Evolutionary conservation across 2,888 invertebrate genomes (phyloP), one percentile per base, ranked within the genome.

Genomic region (Acronicta aceris): DNA sequence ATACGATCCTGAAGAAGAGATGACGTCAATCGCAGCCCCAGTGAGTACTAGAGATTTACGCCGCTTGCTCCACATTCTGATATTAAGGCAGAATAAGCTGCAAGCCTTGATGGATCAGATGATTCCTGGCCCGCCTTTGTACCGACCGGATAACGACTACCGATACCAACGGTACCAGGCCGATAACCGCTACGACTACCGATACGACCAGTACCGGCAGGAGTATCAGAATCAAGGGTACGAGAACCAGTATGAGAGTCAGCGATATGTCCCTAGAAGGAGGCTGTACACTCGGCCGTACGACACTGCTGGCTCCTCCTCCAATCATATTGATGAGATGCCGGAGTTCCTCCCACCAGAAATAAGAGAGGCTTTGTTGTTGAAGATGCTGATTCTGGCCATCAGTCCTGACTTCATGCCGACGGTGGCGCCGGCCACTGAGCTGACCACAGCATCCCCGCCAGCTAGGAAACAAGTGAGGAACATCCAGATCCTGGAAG

Each of bases 31-130:
- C 46, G 95, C 96, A 49, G 95, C 97, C 10, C 97, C 97, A 8
- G 95, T 97, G 2, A 97, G 97, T 79, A 96, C 96, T 1, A 95
- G 96, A 78, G 97, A 97, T 81, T 96, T 97, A 64, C 96, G 96
- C 80, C 93, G 96, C 49, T 87, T 97, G 42, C 89, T 97, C 7
- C 96, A 96, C 67, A 95, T 96, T 82, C 89, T 97, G 58, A 95
- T 97, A 40, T 83, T 96, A 33, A 91, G 97, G 51, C 97, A 97
- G 86, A 95, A 94, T 74, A 91, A 95, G 46, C 80, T 96, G 70
- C 96, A 96, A 84, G 90, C 92, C 43, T 84, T 96, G 16, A 95
- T 95, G 92, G 95, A 95, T 62, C 92, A 94, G 72, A 83, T 92
- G 64, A 84, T 94, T 43, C 89, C 93, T 5, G 88, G 86, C 0